Evolutionary conservation across 2,113 vertebrate species (phyloP).

Genomic region (Meleagris gallopavo): DNA sequence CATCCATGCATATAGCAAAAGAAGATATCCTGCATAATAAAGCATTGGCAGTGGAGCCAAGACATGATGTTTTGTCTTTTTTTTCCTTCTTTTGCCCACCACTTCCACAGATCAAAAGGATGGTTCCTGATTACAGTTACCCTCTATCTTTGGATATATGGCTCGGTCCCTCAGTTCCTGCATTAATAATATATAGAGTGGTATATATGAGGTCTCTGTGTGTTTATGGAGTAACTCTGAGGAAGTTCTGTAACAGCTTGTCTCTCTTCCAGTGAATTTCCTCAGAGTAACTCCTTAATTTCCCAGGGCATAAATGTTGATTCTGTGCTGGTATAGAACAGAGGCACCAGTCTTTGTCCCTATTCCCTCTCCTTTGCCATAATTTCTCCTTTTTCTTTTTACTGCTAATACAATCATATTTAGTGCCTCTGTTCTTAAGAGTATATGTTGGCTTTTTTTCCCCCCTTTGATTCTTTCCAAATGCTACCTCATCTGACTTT

Average conservation of each 20-base stretch:
- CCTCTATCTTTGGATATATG: not conserved
- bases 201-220: not conserved
- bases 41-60: not conserved
- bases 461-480: not conserved
- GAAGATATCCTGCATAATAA: not conserved
- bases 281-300: not conserved
- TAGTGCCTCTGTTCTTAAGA: not conserved
- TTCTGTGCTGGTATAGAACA: not conserved
- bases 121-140: not conserved
- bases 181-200: not conserved
- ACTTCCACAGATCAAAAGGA: not conserved
- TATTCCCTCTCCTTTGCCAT: not conserved
- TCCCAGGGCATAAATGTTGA: not conserved
- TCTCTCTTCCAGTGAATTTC: not conserved
- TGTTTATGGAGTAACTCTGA: not conserved
- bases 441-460: not conserved
- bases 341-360: not conserved
- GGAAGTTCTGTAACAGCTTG: not conserved
- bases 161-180: not conserved
- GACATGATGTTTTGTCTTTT: accelerated
- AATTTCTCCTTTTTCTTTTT: not conserved
- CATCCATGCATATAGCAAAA: not conserved
- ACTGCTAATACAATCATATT: not conserved
- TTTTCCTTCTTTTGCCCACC: accelerated
- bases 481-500: slow-evolving; percentile 48